Evolutionary conservation across 2,113 vertebrate species (phyloP), one percentile per base, ranked within the genome.

Genomic region (Ochotona curzoniae): DNA sequence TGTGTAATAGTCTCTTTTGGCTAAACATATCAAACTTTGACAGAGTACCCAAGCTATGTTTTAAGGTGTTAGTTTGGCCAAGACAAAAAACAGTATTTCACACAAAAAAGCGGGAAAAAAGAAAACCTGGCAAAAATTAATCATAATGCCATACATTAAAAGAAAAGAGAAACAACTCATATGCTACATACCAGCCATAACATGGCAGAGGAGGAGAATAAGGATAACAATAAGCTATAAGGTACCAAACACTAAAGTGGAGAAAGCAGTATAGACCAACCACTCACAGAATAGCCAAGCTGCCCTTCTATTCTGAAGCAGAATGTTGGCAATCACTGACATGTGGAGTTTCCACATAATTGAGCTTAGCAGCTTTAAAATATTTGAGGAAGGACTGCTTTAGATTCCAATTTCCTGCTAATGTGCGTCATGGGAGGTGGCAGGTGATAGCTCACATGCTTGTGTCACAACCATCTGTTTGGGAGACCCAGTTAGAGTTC

Each of bases 41-140:
- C 17, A 44, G 13, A 69, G 44, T 2, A 76, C 28, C 35, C 44
- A 3, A 82, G n/a, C 35, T 63, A 28, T 64, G 47, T 57, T 73
- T 73, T 30, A 83, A 20, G 35, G 18, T 26, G 44, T 49, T 26
- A 38, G 28, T 35, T 64, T 51, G 85, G 32, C 26, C 83, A 44
- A 54, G 44, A 73, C 71, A 80, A 85, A 44, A 54, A 54, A 79
- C 71, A 80, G 85, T 92, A 70, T 61, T 96, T 67, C 35, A 32
- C 10, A 28, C 73, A 38, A 87, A 67, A 81, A 71, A 90, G 28
- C 13, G 25, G 86, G 26, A 83, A 87, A 83, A 20, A 82, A 91
- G 66, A 11, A 82, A 81, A 67, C 51, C 61, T 90, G 38, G 74
- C 28, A 2, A 84, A 63, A 84, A 54, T 84, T 32, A 80, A 35